Conservation (phyloP, 2,888 invertebrate species). For the Caenorhabditis doughertyi region DNA sequence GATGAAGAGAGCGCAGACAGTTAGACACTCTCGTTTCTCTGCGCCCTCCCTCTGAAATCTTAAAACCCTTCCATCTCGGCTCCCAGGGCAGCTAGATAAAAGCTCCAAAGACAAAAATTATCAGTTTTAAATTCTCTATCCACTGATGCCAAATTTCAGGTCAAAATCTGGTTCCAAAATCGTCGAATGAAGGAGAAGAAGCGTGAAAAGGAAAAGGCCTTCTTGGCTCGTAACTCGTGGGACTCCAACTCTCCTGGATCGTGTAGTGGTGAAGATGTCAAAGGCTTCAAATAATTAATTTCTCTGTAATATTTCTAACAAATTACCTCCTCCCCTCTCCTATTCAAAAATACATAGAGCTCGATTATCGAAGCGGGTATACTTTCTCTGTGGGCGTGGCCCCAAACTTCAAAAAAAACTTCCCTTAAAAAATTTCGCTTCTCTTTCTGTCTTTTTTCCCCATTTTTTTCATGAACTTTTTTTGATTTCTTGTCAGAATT, state of each 20-base stretch:
- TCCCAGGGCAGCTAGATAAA: too few species aligned
- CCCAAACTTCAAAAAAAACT: background rate
- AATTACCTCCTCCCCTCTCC: conserved; percentile 3
- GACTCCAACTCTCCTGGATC: conserved; percentile 71
- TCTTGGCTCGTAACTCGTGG: conserved; percentile 73
- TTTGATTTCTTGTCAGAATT: too few species aligned
- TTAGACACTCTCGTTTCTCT: too few species aligned
- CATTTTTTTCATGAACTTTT: background rate
- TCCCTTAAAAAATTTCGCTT: background rate
- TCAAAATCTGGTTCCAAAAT: conserved; percentile 98
- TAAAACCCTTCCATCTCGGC: too few species aligned
- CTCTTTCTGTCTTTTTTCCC: background rate
- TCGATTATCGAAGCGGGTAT: conserved; percentile 4
- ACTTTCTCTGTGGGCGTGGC: background rate
- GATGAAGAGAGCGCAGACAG: too few species aligned
- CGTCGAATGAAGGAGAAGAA: conserved; percentile 99
- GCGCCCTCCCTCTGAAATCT: too few species aligned
- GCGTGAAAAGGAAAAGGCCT: conserved; percentile 89
- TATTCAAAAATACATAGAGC: conserved; percentile 1
- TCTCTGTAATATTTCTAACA: too few species aligned
- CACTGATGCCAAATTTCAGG: conserved; percentile 63
- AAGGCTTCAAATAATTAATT: conserved; percentile 20
- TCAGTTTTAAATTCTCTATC: too few species aligned
- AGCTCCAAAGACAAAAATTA: too few species aligned
- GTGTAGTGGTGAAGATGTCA: conserved; percentile 47